These are phyloP conservation scores for Chrysina gloriosa DNA, from an alignment of 2,888 invertebrate genomes.

Conservation along the genomic window DNA sequence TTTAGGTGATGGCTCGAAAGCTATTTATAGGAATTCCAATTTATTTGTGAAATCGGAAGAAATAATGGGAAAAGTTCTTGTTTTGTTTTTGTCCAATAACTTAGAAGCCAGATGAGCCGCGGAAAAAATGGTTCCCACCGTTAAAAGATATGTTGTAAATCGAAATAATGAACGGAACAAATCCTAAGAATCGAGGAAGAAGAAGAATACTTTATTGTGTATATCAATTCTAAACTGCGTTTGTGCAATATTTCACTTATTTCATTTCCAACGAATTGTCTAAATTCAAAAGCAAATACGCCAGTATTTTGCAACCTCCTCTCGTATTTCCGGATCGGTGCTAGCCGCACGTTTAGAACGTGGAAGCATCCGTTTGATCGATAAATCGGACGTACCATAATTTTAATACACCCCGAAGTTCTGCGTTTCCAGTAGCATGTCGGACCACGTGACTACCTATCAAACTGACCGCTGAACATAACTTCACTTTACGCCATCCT, in stretches of 20 bases:
- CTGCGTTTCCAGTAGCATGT: slow-evolving; percentile 41
- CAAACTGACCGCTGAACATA: slow-evolving; percentile 58
- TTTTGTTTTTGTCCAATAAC: no score
- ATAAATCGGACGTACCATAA: slow-evolving; percentile 33
- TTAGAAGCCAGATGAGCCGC: no score
- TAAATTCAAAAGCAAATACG: background rate
- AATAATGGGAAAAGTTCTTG: no score
- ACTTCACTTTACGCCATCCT: slow-evolving; percentile 55
- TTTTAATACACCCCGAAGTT: slow-evolving; percentile 36
- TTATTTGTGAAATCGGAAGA: no score
- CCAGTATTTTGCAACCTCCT: background rate
- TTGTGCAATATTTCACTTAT: no score
- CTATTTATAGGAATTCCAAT: no score
- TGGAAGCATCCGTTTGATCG: slow-evolving; percentile 1
- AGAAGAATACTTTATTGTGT: no score
- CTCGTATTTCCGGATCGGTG: background rate
- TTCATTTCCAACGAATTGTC: no score
- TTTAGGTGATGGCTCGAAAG: background rate
- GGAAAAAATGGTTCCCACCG: no score
- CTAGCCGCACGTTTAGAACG: no score
- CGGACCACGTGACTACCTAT: slow-evolving; percentile 50
- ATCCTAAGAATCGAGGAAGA: no score
- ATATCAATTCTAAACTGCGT: no score
- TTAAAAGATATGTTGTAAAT: background rate
- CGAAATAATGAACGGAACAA: background rate